Evolutionary conservation across 2,797 vertebrate genomes (phyloP).

Genomic region (Xenops minutus): DNA sequence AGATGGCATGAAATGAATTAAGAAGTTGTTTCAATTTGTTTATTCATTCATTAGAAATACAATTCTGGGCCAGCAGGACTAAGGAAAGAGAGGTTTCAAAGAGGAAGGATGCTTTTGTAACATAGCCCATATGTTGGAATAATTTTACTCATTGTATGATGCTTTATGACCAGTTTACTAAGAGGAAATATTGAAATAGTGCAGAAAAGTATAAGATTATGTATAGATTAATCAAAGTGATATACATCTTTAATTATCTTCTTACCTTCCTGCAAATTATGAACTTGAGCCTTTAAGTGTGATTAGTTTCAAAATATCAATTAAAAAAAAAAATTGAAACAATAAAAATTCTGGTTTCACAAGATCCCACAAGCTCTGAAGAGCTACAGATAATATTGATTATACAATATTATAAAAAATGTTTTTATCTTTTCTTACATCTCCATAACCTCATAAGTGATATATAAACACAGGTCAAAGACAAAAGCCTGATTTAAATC

Average conservation of each 20-base stretch:
- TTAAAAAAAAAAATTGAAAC: neutral
- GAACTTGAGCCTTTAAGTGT: neutral
- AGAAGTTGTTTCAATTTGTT: neutral
- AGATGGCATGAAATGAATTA: neutral
- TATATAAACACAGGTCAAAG: neutral
- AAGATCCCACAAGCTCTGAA: neutral
- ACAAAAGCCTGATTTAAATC: neutral
- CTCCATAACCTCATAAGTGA: neutral
- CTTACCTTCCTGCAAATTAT: neutral
- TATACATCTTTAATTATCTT: neutral
- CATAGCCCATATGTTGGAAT: neutral
- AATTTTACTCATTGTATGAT: neutral
- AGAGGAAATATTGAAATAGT: neutral
- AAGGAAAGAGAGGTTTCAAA: neutral
- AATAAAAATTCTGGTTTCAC: neutral
- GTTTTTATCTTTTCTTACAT: neutral
- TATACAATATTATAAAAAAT: neutral
- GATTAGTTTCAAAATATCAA: neutral
- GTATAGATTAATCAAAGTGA: neutral
- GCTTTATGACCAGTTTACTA: neutral
- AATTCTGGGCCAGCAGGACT: neutral
- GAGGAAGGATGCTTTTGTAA: neutral
- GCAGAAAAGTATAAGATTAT: neutral
- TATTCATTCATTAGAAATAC: neutral
- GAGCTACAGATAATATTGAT: neutral